Evolutionary conservation across 2,797 vertebrate species (phyloP).

Genomic region (Pachyuromys duprasi): DNA sequence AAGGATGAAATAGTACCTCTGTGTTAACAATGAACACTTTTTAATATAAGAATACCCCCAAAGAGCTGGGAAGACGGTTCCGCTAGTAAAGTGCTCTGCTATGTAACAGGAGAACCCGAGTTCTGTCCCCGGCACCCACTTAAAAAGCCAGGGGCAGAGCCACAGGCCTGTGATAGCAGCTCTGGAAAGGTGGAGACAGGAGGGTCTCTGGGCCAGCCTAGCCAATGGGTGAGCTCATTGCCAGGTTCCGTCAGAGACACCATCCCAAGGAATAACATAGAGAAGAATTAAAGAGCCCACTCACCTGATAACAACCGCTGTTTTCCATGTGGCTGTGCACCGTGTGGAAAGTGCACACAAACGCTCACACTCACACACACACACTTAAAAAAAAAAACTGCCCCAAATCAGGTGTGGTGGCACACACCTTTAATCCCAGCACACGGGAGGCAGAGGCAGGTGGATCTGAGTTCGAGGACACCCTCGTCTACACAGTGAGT

Average conservation of each 20-base stretch:
- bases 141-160: not conserved
- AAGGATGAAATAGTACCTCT: not conserved
- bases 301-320: not conserved
- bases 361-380: not conserved
- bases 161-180: not conserved
- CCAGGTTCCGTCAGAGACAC: not conserved
- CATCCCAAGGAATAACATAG: not conserved
- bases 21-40: not conserved
- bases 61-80: not conserved
- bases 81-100: not conserved
- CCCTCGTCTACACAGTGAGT: not conserved
- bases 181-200: not conserved
- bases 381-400: not conserved
- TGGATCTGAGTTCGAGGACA: not conserved
- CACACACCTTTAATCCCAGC: not conserved
- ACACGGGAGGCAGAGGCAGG: not conserved
- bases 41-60: not conserved
- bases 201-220: not conserved
- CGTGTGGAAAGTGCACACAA: no score
- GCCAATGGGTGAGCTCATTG: not conserved
- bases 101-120: not conserved
- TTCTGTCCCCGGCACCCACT: not conserved
- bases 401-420: not conserved
- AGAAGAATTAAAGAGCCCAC: no score
- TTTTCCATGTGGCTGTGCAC: not conserved